Evolutionary conservation across 2,113 vertebrate species (phyloP).

Genomic region (Perca fluviatilis): DNA sequence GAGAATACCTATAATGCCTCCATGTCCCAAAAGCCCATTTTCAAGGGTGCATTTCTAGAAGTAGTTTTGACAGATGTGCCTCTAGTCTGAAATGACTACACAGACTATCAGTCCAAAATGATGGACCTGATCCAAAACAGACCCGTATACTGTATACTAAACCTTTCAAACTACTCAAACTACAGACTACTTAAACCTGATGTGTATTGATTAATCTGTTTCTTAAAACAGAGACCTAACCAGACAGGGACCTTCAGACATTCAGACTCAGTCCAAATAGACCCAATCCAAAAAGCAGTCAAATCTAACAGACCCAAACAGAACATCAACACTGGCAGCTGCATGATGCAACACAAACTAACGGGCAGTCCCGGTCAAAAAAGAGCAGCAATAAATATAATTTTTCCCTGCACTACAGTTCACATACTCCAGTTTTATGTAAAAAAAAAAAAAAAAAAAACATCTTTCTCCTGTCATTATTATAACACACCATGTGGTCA

Average conservation of each 20-base stretch:
- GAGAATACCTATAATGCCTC: neutral
- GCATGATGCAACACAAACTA: neutral
- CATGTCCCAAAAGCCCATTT: neutral
- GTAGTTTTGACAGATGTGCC: neutral
- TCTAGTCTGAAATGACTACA: neutral
- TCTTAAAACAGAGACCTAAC: neutral
- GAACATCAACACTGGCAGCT: conserved; percentile 14
- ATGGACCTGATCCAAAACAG: neutral
- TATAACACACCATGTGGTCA: neutral
- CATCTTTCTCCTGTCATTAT: neutral
- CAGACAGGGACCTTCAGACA: neutral
- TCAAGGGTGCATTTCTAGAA: neutral
- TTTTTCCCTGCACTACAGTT: neutral
- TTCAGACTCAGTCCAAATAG: neutral
- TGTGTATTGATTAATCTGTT: neutral
- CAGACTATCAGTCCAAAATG: neutral
- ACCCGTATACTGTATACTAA: neutral
- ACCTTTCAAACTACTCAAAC: neutral
- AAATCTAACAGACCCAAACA: neutral
- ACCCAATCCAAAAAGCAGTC: neutral
- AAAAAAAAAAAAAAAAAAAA: neutral
- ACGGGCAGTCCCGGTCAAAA: neutral
- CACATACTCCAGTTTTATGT: neutral
- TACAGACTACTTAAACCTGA: neutral
- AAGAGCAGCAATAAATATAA: conserved; percentile 3